phyloP scores from a whole-genome alignment of 1,140 invertebrate species.

The Drosophila tristis region DNA sequence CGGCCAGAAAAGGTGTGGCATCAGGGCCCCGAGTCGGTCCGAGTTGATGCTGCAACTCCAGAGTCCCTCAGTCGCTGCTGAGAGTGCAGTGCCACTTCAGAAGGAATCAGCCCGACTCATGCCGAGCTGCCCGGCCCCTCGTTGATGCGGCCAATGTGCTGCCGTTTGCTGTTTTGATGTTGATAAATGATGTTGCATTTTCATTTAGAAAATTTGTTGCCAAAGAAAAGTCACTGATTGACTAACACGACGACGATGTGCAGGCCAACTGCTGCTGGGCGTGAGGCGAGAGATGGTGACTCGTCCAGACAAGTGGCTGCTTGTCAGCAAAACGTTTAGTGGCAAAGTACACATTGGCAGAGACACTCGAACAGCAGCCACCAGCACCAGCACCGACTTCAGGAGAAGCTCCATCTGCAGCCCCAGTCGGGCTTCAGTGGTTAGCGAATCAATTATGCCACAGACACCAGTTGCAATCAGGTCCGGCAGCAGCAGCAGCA shows the following conservation, averaged over 20 bases:
- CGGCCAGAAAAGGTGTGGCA: conserved; percentile 52
- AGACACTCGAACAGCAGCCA: conserved; percentile 16
- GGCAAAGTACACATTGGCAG: conserved; percentile 58
- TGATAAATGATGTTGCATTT: conserved; percentile 82
- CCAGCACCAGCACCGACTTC: conserved; percentile 3
- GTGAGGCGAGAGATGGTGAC: conserved; percentile 9
- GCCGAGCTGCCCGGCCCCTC: conserved; percentile 5
- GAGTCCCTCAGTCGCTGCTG: conserved; percentile 34
- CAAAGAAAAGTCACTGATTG: conserved; percentile 80
- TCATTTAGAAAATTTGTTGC: conserved; percentile 79
- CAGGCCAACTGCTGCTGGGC: conserved; percentile 38
- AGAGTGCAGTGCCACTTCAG: conserved; percentile 45
- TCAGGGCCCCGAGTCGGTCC: conserved; percentile 27
- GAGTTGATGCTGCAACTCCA: conserved; percentile 24
- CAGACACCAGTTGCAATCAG: conserved; percentile 73
- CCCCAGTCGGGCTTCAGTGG: conserved; percentile 35
- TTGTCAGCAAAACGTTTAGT: conserved; percentile 81
- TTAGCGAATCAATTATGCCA: conserved; percentile 77
- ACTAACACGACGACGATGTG: conserved; percentile 63
- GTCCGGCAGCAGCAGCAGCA: conserved; percentile 20
- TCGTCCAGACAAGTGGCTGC: conserved; percentile 64
- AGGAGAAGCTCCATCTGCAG: background rate
- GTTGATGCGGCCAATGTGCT: conserved; percentile 64
- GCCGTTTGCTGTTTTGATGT: conserved; percentile 76
- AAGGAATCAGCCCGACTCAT: conserved; percentile 13